Evolutionary conservation across 2,888 invertebrate genomes (phyloP), one percentile per base, ranked within the genome.

Genomic region (Pyralis farinalis): DNA sequence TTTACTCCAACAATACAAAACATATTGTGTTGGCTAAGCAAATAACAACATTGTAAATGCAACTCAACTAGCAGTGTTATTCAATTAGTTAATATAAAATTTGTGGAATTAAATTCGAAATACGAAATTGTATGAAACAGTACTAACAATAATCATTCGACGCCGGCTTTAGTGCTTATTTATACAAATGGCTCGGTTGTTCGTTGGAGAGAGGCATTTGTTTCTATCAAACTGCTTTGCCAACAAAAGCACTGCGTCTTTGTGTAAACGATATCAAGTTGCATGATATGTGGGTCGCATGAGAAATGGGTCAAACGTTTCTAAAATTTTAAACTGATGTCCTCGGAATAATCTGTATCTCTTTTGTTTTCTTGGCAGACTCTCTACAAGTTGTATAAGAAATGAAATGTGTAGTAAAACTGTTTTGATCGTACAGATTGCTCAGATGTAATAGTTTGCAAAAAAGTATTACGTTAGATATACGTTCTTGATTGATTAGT

Each of bases 221-320:
- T 66, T 66, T 66, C 64, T 67, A 64, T 65, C 61, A 62, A 62
- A 60, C 58, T 58, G 55, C 55, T 61, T 63, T 59, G 59, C 61
- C 62, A 59, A 70, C 61, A 69, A 65, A 63, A 57, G 58, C 55
- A 44, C n/a, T n/a, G n/a, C n/a, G 57, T 63, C 55, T 64, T 57
- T 58, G 60, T 60, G 61, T 60, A 62, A 64, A 63, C 57, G 54
- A 51, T 57, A 57, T 58, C 50, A 57, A 55, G 50, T 50, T 43
- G n/a, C n/a, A 57, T 59, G 58, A 63, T 70, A 65, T 61, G 58
- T 60, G 58, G 58, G 53, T 53, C 47, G 49, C 48, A 53, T 53
- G 47, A 55, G 43, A 60, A 56, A 56, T 53, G 51, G 55, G 46
- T 52, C 51, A 55, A 55, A 59, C 49, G 49, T 51, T 54, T 44